Base-by-base conservation (phyloP, 2,797 vertebrate species). In the Platyrinchus mystaceus region DNA sequence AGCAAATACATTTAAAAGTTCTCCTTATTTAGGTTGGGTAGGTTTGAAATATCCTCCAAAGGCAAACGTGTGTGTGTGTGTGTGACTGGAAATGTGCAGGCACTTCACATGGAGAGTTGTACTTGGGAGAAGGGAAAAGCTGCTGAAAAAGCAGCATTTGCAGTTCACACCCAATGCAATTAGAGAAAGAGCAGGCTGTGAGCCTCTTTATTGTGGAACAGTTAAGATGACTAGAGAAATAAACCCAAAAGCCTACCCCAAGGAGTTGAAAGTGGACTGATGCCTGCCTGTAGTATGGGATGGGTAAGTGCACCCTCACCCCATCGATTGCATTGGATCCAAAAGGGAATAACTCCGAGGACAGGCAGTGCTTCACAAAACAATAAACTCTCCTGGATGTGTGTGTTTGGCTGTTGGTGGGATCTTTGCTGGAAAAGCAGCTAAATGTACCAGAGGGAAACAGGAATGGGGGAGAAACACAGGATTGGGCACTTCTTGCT, bases 11-110 rank as follows among this genome's bases (percentile, higher is more conserved):
- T 95, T 95, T 87, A 70, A 90, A 95, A 87, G 93, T 75, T 90
- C 79, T 90, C 93, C 93, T 94, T 94, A 93, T 97, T 97, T 97
- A 96, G 90, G 90, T 95, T 97, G 92, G 92, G 88, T 94, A 95
- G 86, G 96, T 94, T 94, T 97, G 95, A 96, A 97, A 96, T 95
- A 37, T 53, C 37, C 55, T 95, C 83, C 44, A 4, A 84, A 92
- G 53, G 36, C 79, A 73, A 95, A 58, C 1, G 74, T 73, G 44
- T 70, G 74, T 81, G 18, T 43, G 83, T 89, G 70, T 91, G 87
- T 95, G 81, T 91, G 95, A 95, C 95, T 37, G 80, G 50, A 86
- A 79, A 63, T 24, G 15, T 41, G 59, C 1, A 3, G 63, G 60
- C 2, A 10, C 78, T 12, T 39, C 77, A 64, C 67, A 32, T 36